These are phyloP conservation scores for Penaeus vannamei DNA, from an alignment of 1,140 invertebrate genomes.

Conservation along the genomic window DNA sequence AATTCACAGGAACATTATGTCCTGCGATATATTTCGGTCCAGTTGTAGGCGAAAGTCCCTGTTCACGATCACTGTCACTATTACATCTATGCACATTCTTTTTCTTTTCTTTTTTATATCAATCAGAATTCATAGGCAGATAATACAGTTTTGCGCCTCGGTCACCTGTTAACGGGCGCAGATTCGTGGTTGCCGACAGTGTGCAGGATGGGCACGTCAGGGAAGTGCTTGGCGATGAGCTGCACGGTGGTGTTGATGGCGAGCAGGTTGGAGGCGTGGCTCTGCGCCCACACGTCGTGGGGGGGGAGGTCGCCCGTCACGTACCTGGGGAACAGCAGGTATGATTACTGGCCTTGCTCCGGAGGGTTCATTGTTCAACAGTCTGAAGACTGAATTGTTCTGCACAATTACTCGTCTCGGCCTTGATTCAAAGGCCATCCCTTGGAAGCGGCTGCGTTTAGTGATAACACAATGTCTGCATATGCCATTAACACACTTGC, in stretches of 20 bases:
- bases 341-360: conserved; percentile 73
- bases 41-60: too few species aligned
- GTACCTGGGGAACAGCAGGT: conserved; percentile 84
- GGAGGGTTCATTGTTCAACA: too few species aligned
- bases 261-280: conserved; percentile 77
- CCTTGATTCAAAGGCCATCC: too few species aligned
- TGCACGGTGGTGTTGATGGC: conserved; percentile 76
- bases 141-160: conserved; percentile 41
- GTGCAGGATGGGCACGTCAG: conserved; percentile 79
- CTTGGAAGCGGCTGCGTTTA: too few species aligned
- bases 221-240: conserved; percentile 77
- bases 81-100: too few species aligned
- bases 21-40: too few species aligned
- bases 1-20: too few species aligned
- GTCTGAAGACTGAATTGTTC: background rate
- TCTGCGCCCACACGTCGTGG: conserved; percentile 68
- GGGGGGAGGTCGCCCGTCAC: conserved; percentile 68
- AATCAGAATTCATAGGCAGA: too few species aligned
- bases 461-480: background rate
- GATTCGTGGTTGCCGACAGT: conserved; percentile 91
- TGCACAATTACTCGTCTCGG: too few species aligned
- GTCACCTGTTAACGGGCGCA: conserved; percentile 87
- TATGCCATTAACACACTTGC: too few species aligned
- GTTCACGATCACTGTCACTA: too few species aligned
- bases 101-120: too few species aligned